Evolutionary conservation across 1,140 invertebrate species (phyloP).

Genomic region (Drosophila carrolli): DNA sequence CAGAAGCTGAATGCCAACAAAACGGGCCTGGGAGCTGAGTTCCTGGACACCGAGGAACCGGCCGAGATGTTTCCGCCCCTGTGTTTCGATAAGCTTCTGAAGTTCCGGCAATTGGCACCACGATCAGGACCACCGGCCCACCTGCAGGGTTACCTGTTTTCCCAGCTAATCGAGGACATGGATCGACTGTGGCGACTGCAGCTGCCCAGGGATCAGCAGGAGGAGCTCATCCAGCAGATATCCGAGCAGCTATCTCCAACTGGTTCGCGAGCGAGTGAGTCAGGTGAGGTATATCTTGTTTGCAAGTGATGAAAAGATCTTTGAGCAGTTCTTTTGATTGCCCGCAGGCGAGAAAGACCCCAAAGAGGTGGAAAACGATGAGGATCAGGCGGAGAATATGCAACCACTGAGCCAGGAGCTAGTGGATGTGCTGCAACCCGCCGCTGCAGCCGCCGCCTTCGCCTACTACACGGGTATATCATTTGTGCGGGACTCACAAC

Average conservation of each 20-base stretch:
- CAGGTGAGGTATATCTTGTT: background rate
- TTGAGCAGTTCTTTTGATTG: background rate
- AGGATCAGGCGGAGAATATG: constrained; percentile 38
- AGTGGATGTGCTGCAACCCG: constrained; percentile 70
- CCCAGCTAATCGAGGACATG: constrained; percentile 79
- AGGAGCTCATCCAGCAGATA: constrained; percentile 70
- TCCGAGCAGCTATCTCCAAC: constrained; percentile 70
- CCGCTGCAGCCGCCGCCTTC: constrained; percentile 70
- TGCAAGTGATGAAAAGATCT: background rate
- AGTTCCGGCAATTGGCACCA: constrained; percentile 59
- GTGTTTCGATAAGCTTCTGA: constrained; percentile 73
- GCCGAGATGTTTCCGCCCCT: constrained; percentile 69
- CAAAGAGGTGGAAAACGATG: background rate
- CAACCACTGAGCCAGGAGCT: constrained; percentile 71
- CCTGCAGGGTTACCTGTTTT: constrained; percentile 69
- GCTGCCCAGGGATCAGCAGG: constrained; percentile 67
- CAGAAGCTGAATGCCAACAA: background rate
- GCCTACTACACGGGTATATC: constrained; percentile 80
- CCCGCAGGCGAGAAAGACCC: background rate
- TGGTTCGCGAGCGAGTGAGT: constrained; percentile 36
- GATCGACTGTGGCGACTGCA: constrained; percentile 73
- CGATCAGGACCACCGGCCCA: constrained; percentile 3
- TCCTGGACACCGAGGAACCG: constrained; percentile 70
- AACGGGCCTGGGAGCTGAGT: constrained; percentile 45
- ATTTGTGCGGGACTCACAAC: constrained; percentile 67